A percentile compares a stretch with the other conserved stretches of the same genome.
Conservation (phyloP, 2,888 invertebrate genomes). For the Drosophila nr. medialis region DNA sequence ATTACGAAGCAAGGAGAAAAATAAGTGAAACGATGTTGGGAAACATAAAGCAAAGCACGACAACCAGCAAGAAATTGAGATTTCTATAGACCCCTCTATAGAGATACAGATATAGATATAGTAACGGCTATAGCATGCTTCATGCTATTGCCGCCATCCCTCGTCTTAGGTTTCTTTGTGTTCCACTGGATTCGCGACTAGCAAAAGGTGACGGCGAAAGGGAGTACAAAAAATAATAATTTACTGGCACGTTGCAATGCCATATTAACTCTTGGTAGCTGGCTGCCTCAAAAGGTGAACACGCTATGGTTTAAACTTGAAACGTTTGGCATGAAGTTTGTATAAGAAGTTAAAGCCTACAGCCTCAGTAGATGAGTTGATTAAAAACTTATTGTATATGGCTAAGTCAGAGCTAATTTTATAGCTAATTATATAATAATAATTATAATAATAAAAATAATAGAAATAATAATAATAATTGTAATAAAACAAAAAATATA, state of each 20-base stretch:
- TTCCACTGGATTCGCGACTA: conserved; percentile 16
- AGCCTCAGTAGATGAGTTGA: neutral
- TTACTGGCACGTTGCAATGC: conserved; percentile 35
- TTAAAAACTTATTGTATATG: neutral
- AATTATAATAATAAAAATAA: neutral
- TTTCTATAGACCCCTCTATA: conserved; percentile 41
- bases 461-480: neutral
- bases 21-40: conserved; percentile 40
- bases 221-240: conserved; percentile 10
- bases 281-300: conserved; percentile 30
- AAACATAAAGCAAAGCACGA: conserved; percentile 56
- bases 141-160: neutral
- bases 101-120: conserved; percentile 36
- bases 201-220: conserved; percentile 30
- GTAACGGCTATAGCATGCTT: conserved; percentile 36
- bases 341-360: neutral
- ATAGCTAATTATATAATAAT: neutral
- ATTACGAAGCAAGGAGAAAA: conserved; percentile 2
- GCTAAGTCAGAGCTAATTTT: neutral
- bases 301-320: conserved; percentile 48
- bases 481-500: too few relatives aligned
- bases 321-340: conserved; percentile 37
- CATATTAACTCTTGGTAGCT: conserved; percentile 36
- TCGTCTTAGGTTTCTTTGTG: conserved; percentile 28
- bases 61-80: conserved; percentile 66